Percentiles rank a stretch among this genome's conserved stretches.
Conservation (phyloP, 2,113 vertebrate genomes). For the Alethe castanea region DNA sequence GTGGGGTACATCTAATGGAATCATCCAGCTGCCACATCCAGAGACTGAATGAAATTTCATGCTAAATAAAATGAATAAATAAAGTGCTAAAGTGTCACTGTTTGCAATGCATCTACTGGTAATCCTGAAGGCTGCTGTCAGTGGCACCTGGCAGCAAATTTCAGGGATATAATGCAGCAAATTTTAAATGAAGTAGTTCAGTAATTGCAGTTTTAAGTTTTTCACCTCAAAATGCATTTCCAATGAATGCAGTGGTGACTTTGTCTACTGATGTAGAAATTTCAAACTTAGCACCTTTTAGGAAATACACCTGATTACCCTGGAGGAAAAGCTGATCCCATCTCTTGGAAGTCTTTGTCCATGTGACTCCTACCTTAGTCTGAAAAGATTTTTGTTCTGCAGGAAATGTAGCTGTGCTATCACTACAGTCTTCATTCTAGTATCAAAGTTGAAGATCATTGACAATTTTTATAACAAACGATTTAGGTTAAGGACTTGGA, state of each 20-base stretch:
- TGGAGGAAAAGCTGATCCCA: background rate
- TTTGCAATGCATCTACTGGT: background rate
- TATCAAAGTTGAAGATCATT: background rate
- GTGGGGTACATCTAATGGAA: background rate
- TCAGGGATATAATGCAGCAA: background rate
- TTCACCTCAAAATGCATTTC: background rate
- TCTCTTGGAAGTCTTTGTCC: background rate
- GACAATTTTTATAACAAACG: background rate
- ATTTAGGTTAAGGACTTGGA: background rate
- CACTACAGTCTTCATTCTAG: background rate
- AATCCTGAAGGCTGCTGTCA: background rate
- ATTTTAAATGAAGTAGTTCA: background rate
- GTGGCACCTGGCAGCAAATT: accelerated
- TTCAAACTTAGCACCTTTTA: background rate
- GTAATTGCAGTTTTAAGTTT: background rate
- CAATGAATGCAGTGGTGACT: background rate
- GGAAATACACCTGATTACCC: background rate
- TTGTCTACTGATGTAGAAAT: background rate
- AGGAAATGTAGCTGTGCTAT: background rate
- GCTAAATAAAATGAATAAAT: background rate
- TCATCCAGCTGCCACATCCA: background rate
- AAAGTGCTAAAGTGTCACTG: background rate
- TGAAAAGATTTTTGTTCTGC: background rate
- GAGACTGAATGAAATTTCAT: background rate
- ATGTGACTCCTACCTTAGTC: background rate